Conservation (phyloP, 2,888 invertebrate species). For the Galeruca laticollis region DNA sequence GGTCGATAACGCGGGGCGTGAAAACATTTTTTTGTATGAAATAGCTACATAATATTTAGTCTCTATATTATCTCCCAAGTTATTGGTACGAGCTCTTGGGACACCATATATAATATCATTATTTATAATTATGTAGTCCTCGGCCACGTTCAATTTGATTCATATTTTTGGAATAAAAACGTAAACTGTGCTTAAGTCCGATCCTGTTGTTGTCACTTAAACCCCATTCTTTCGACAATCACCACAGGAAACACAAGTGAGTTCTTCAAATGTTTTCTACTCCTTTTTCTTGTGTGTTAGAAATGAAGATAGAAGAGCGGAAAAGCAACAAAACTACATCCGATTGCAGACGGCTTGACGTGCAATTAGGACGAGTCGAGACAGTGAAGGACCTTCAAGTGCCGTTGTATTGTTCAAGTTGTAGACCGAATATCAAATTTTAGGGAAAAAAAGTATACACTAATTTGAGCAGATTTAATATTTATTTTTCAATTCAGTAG, state of each 20-base stretch:
- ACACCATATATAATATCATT: too few relatives aligned
- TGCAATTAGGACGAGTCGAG: constrained; percentile 22
- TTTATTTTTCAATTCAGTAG: too few relatives aligned
- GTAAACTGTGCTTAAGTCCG: neutral
- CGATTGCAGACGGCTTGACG: constrained; percentile 31
- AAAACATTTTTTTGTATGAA: too few relatives aligned
- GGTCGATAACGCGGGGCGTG: too few relatives aligned
- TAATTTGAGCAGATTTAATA: too few relatives aligned
- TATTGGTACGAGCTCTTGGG: too few relatives aligned
- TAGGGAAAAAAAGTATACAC: neutral
- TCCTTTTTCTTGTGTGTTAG: constrained; percentile 14
- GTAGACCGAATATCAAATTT: neutral
- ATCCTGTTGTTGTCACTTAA: neutral
- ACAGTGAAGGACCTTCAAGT: neutral
- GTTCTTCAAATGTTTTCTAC: constrained; percentile 1
- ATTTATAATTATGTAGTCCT: too few relatives aligned
- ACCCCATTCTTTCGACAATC: neutral
- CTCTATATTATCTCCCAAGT: too few relatives aligned
- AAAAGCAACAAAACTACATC: constrained; percentile 6
- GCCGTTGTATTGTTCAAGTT: neutral
- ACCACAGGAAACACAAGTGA: constrained; percentile 3
- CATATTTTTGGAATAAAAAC: too few relatives aligned
- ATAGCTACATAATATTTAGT: too few relatives aligned
- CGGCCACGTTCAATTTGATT: too few relatives aligned
- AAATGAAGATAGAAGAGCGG: constrained; percentile 13